phyloP scores from a whole-genome alignment of 2,888 invertebrate species.

The Epinotia nisella region DNA sequence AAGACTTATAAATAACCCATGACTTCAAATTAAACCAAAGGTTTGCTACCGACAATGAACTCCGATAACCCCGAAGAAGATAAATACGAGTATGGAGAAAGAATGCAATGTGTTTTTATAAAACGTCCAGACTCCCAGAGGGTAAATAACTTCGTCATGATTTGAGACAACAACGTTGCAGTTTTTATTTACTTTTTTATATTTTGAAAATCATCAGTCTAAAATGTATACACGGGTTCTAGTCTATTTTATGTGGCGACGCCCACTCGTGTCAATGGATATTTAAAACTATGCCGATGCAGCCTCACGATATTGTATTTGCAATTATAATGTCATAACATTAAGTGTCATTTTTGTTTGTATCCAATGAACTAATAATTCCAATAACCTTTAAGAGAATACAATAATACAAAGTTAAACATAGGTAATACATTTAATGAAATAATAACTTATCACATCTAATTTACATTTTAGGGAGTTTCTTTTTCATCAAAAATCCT shows the following conservation, averaged over 20 bases:
- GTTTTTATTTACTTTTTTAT: background rate
- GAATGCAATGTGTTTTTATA: conserved; percentile 37
- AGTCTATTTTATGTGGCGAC: background rate
- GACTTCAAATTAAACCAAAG: conserved; percentile 43
- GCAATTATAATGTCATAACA: background rate
- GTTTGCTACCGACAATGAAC: conserved; percentile 52
- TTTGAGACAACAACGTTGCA: conserved; percentile 8
- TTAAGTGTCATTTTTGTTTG: background rate
- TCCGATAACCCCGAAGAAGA: conserved; percentile 49
- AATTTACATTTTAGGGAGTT: conserved; percentile 58
- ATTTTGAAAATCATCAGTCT: background rate
- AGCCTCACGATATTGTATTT: background rate
- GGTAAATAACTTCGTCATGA: background rate
- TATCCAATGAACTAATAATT: no score
- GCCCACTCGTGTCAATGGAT: background rate
- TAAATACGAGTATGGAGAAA: conserved; percentile 44
- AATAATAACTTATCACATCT: background rate
- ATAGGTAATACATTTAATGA: background rate
- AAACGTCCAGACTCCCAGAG: conserved; percentile 1
- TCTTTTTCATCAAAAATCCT: conserved; percentile 73
- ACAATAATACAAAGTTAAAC: background rate
- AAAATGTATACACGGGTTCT: background rate
- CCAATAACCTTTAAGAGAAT: background rate
- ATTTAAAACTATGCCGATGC: background rate
- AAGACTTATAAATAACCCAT: background rate